Evolutionary conservation across 2,888 invertebrate species (phyloP), one percentile per base, ranked within the genome.

Genomic region (Hirtodrosophila alboralis): DNA sequence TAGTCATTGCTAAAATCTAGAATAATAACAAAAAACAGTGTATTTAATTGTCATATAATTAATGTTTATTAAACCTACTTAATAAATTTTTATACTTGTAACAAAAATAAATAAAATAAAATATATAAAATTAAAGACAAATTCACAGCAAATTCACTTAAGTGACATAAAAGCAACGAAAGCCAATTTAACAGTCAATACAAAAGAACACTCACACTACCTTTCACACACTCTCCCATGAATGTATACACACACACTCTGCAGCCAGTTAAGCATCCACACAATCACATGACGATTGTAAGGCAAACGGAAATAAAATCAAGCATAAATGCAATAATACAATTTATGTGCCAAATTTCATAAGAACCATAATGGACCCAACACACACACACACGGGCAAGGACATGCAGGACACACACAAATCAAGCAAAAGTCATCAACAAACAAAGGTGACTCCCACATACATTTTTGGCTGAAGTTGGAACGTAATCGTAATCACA

Each of bases 311-410:
- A 84, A 84, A 85, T 84, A 84, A 84, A 84, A 84, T 85, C 83
- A 84, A 85, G 84, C 83, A 78, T 80, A 84, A 84, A 84, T 83
- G 80, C 85, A 85, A 84, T 84, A 84, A 84, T 80, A 84, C 85
- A 83, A 84, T 84, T 84, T 83, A 80, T 84, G 84, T 75, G 85
- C 79, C 78, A 75, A 76, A 78, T 78, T 78, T 78, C 77, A 76
- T 77, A 76, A 77, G 72, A 68, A 63, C 65, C 57, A 76, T 81
- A 84, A 78, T 80, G 76, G 84, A 81, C 70, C 43, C 40, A 41
- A 62, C 53, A 67, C 60, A 71, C 57, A 58, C 45, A 53, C 13
- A 36, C 23, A 41, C 62, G 34, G 23, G 52, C 58, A 53, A 47
- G 41, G 23, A 56, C 43, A 44, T 26, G 21, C 41, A 31, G 21